Base-by-base conservation (phyloP, 92 coral and sea anemone species). In the Bergia sp. region DNA sequence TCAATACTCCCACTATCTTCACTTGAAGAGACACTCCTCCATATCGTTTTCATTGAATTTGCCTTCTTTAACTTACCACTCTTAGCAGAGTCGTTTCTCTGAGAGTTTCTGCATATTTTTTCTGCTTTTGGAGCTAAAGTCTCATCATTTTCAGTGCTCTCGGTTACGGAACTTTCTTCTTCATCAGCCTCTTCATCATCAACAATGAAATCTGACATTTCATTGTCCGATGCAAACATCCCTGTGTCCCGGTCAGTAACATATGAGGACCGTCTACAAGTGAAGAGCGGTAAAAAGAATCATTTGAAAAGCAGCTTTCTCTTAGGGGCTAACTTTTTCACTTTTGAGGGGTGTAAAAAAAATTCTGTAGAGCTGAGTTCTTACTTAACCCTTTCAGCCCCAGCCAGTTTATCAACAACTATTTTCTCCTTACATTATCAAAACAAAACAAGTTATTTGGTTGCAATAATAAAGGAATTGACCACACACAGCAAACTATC, bases 201-300 rank as follows among this genome's bases (percentile, higher is more conserved):
- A 85, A 88, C 92, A 72, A 96, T 95, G 78, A 96, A 96, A 85
- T 95, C 98, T 78, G 99, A 95, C 91, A 96, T 44, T 47, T 92
- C 92, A 77, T 94, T 92, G 44, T 93, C 99, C 45, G 93, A 92
- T 8, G 80, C 82, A 79, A 89, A 91, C 81, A 87, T 75, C 36
- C 84, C 82, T 36, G 91, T 90, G 82, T 79, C 92, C 89, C 83
- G 90, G 15, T 96, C 98, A 42, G 96, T 88, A 21, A 93, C 98
- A 94, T 96, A 96, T 0, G 98, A 90, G 45, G 94, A 88, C 39
- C 94, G 90, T 74, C 96, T 92, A 82, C 21, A 83, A 42, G 18
- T 10, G 29, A 53, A 15, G 13, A 53, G 18, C 2, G 58, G 13
- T 53, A 1, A 1, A 53, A 18, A 53, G 18, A 53, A 53, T 3